These are phyloP conservation scores for Macroteleia sp. DNA, from an alignment of 2,888 invertebrate species.

Conservation along the genomic window DNA sequence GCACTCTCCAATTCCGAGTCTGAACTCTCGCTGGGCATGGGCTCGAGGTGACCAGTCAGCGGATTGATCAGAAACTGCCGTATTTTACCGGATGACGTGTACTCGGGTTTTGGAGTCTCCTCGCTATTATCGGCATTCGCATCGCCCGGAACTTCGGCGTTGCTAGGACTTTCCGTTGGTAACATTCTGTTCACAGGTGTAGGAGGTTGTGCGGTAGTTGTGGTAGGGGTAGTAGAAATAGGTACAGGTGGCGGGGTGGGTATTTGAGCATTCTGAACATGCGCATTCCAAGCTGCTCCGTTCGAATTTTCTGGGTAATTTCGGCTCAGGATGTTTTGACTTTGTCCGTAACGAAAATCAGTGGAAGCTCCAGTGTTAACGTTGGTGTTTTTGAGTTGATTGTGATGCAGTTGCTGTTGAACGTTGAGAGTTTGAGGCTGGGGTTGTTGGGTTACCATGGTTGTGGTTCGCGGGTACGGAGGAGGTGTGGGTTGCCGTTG, in stretches of 20 bases:
- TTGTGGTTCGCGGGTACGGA: conserved; percentile 69
- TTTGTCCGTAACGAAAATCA: conserved; percentile 82
- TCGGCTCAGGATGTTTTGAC: conserved; percentile 82
- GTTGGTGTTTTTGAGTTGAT: conserved; percentile 80
- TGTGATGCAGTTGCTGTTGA: conserved; percentile 82
- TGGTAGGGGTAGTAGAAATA: conserved; percentile 34
- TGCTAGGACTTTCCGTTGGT: neutral
- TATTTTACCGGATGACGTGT: conserved; percentile 88
- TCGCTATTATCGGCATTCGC: conserved; percentile 66
- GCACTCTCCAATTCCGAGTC: conserved; percentile 85
- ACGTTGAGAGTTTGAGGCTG: conserved; percentile 74
- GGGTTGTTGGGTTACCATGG: conserved; percentile 78
- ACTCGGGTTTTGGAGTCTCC: conserved; percentile 85
- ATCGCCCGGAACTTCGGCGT: conserved; percentile 39
- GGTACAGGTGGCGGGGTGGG: conserved; percentile 29
- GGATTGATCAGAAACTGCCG: conserved; percentile 95
- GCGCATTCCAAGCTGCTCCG: conserved; percentile 79
- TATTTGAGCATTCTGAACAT: conserved; percentile 73
- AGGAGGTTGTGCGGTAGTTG: conserved; percentile 41
- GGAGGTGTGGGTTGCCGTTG: conserved; percentile 75
- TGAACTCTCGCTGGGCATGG: conserved; percentile 89
- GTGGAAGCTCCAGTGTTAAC: conserved; percentile 79
- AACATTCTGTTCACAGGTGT: conserved; percentile 36
- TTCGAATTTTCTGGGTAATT: conserved; percentile 73
- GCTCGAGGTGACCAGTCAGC: conserved; percentile 93